Evolutionary conservation across 2,797 vertebrate genomes (phyloP), one percentile per base, ranked within the genome.

Genomic region (Holocentrus rufus): DNA sequence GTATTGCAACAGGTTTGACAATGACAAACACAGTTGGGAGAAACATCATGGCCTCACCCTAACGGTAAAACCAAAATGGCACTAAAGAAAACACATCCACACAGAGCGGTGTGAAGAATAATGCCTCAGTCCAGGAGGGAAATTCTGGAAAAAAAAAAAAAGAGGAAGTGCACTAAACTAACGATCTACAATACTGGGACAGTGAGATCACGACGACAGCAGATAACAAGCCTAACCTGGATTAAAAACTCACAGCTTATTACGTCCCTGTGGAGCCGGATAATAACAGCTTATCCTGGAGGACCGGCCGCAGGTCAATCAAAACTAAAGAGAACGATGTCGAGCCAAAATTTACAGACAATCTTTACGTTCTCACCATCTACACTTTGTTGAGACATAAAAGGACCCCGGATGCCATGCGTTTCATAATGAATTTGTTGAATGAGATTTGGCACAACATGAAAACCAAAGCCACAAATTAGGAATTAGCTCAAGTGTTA

Each of bases 401-500:
- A 69, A 22, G 22, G 23, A 30, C n/a, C 34, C 2, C 39, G 68
- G 44, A 55, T 62, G 44, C 31, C 42, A n/a, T 1, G 59, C 7
- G 13, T 63, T 61, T 70, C 17, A 73, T 10, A 42, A 58, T 39
- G 69, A 1, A 14, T 56, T 59, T 56, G 56, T 34, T 42, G 50
- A 72, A 15, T 22, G 54, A 78, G 63, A 81, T 61, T 55, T 84
- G 82, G 85, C 73, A 74, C 76, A 86, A 87, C 69, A 66, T 46
- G 69, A 72, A 83, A 84, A 84, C 81, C 81, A 80, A 39, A 67
- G 44, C 25, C 49, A 76, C 69, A 80, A 81, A 81, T 77, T 57
- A 25, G 77, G 81, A 85, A 85, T 83, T 71, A 78, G 72, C 76
- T 57, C 72, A 13, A 18, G 13, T n/a, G 78, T 64, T 49, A 47